Conservation (phyloP, 2,888 invertebrate genomes). For the Cephus sareptanus region DNA sequence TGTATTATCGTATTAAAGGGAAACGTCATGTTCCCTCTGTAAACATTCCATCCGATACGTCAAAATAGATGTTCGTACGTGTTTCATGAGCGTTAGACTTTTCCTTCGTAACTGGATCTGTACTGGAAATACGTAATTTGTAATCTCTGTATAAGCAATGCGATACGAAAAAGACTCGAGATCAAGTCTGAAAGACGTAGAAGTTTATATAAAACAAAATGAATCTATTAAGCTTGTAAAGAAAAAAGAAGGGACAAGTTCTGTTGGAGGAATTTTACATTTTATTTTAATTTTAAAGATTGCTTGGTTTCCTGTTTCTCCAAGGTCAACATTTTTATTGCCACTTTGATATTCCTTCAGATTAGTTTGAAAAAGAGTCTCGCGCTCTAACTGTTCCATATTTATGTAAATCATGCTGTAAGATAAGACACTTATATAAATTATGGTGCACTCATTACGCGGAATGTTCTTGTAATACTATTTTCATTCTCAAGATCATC, state of each 20-base stretch:
- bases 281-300: background rate
- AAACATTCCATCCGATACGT: background rate
- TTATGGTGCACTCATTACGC: constrained; percentile 31
- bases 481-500: constrained; percentile 8
- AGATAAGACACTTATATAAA: constrained; percentile 31
- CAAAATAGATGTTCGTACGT: background rate
- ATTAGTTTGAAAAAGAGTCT: background rate
- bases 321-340: background rate
- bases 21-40: background rate
- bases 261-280: background rate
- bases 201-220: background rate
- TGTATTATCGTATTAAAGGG: background rate
- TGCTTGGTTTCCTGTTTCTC: background rate
- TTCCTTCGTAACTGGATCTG: background rate
- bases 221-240: background rate
- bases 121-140: background rate
- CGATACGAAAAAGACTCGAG: background rate
- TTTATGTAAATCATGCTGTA: constrained; percentile 40
- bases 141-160: background rate
- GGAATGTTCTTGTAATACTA: constrained; percentile 25
- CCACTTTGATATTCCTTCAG: background rate
- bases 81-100: background rate
- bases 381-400: background rate
- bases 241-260: background rate
- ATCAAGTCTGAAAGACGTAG: background rate